Evolutionary conservation across 2,113 vertebrate species (phyloP), one percentile per base, ranked within the genome.

Genomic region (Tricholaema leucomelas): DNA sequence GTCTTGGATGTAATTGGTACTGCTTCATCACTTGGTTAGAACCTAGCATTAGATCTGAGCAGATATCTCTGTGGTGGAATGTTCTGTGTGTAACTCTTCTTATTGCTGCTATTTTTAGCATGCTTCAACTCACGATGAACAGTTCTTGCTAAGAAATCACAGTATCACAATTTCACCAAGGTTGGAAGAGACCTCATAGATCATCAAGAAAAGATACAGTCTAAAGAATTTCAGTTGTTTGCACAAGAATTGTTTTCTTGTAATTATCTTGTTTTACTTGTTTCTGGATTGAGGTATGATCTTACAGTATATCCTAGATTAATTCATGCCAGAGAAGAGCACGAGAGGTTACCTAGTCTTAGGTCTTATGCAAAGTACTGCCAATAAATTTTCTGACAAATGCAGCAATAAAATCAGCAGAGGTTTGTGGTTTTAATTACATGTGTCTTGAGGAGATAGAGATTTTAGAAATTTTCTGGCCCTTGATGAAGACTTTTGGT

Each of bases 401-500:
- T 55, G 73, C 23, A 42, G 38, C 23, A 42, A 54, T 42, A 74
- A 79, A 78, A 44, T 25, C 33, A 50, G 42, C 55, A 55, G 19
- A 59, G 19, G 23, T 54, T 70, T 74, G 52, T 65, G 50, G 38
- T 40, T 81, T 88, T 59, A n/a, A 17, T 74, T 78, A 31, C 33
- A 0, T 12, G 10, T 38, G 20, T 79, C 35, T 64, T 42, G 56
- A 76, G 44, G 38, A 80, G 48, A 44, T 44, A 23, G 64, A 54
- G 58, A 66, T 94, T 92, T 91, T 71, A 44, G 46, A 91, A 85
- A 54, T 67, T 81, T 93, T 94, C 73, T 82, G 54, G 80, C 93
- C 77, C 63, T 61, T 59, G 67, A 17, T 38, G 25, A 86, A 82
- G 30, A 87, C 80, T 85, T 73, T 77, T 81, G 72, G n/a, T 93